Evolutionary conservation across 1,140 invertebrate species (phyloP).

Genomic region (Hyles euphorbiae): DNA sequence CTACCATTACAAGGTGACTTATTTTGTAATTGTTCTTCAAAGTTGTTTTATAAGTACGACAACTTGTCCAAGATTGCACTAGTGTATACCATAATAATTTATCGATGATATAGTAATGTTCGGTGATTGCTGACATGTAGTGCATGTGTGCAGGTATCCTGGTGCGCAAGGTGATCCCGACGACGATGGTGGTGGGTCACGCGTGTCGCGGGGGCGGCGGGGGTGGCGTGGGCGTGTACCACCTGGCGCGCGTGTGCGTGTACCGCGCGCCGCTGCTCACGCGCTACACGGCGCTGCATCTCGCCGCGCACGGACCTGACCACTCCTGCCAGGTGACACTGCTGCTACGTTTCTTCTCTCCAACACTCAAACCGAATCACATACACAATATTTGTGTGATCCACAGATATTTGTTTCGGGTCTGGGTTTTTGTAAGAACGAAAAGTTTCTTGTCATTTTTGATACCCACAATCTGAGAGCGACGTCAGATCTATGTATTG

Average conservation of each 20-base stretch:
- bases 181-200: constrained; percentile 70
- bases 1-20: constrained; percentile 64
- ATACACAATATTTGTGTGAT: no score
- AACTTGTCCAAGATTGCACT: no score
- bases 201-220: constrained; percentile 14
- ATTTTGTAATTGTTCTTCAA: not conserved
- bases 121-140: not conserved
- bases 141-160: constrained; percentile 53
- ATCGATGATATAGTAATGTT: no score
- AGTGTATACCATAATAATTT: no score
- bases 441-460: no score
- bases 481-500: no score
- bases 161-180: constrained; percentile 68
- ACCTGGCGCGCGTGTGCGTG: constrained; percentile 38
- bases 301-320: constrained; percentile 60
- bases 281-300: constrained; percentile 44
- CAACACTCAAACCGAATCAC: constrained; percentile 12
- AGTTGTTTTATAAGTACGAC: no score
- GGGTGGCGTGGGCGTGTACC: constrained; percentile 27
- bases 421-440: no score
- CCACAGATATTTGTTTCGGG: no score
- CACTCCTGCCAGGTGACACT: constrained; percentile 27
- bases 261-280: constrained; percentile 46
- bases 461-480: no score
- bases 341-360: not conserved